Percentiles rank a stretch among this genome's conserved stretches.
These are phyloP conservation scores for Sebastolobus alascanus DNA, from an alignment of 2,797 vertebrate genomes.

Conservation along the genomic window DNA sequence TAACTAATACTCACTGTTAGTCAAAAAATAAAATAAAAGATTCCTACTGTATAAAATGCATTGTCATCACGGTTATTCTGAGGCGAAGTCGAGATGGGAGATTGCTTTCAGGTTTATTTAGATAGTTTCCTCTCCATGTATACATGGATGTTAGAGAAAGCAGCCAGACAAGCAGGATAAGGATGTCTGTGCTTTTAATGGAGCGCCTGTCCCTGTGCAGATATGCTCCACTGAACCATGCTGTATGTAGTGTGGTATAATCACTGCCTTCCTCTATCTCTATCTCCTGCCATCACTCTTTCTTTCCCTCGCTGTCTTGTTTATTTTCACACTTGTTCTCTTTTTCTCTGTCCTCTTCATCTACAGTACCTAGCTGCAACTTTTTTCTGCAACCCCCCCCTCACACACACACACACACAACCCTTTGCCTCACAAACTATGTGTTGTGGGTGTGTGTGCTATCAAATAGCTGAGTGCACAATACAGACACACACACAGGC, in stretches of 20 bases:
- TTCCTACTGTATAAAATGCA: constrained; percentile 25
- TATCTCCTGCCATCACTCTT: constrained; percentile 73
- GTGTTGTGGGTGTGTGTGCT: constrained; percentile 29
- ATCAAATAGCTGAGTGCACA: constrained; percentile 50
- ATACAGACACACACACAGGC: constrained; percentile 32
- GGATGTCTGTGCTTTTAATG: constrained; percentile 77
- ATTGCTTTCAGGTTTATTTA: constrained; percentile 48
- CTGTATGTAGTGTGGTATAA: constrained; percentile 76
- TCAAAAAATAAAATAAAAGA: not conserved
- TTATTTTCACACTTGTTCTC: constrained; percentile 71
- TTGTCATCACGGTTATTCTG: constrained; percentile 48
- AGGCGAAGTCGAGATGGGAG: constrained; percentile 29
- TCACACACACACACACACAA: no score
- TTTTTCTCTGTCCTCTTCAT: constrained; percentile 59
- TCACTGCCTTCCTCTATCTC: constrained; percentile 74
- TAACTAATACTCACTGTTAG: not conserved
- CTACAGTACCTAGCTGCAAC: constrained; percentile 53
- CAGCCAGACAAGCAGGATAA: constrained; percentile 64
- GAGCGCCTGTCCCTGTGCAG: constrained; percentile 76
- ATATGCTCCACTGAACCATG: constrained; percentile 84
- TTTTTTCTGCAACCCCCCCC: constrained; percentile 17
- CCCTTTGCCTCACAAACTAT: constrained; percentile 30
- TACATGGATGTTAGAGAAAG: constrained; percentile 64
- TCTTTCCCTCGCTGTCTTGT: constrained; percentile 71
- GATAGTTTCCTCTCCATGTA: constrained; percentile 53